Evolutionary conservation across 2,888 invertebrate genomes (phyloP).

Genomic region (Lottia scabra): DNA sequence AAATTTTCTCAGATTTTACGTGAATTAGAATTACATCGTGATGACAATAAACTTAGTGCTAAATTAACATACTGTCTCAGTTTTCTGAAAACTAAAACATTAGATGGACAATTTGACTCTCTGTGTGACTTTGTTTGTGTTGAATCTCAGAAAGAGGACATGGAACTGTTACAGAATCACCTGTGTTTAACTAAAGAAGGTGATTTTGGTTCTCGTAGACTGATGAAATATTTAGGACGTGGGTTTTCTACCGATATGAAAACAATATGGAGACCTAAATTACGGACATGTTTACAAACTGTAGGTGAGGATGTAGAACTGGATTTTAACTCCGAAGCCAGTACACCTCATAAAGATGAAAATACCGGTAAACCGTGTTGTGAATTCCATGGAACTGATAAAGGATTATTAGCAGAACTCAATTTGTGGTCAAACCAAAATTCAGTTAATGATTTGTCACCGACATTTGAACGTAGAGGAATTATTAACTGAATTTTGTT

Average conservation of each 20-base stretch:
- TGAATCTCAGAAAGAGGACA: neutral
- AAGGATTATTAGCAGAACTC: neutral
- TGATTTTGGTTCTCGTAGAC: neutral
- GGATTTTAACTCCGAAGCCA: neutral
- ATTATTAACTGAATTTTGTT: no score
- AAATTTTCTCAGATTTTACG: neutral
- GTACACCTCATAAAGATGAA: neutral
- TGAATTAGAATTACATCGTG: neutral
- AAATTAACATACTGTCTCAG: neutral
- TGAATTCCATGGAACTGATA: neutral
- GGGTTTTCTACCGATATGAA: neutral
- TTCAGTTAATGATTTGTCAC: neutral
- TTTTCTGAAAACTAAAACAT: neutral
- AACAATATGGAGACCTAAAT: slow-evolving; percentile 2
- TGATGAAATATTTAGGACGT: neutral
- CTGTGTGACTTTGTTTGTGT: neutral
- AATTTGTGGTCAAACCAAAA: neutral
- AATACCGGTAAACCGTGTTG: neutral
- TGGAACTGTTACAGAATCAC: slow-evolving; percentile 2
- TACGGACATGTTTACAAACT: neutral
- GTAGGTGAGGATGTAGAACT: neutral
- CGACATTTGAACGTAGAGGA: no score
- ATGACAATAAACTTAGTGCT: neutral
- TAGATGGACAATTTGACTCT: neutral
- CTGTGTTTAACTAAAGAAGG: slow-evolving; percentile 1